Percentiles rank a stretch among this genome's conserved stretches.
These are phyloP conservation scores for Enteromius fasciolatus DNA, from an alignment of 2,797 vertebrate genomes.

Conservation along the genomic window DNA sequence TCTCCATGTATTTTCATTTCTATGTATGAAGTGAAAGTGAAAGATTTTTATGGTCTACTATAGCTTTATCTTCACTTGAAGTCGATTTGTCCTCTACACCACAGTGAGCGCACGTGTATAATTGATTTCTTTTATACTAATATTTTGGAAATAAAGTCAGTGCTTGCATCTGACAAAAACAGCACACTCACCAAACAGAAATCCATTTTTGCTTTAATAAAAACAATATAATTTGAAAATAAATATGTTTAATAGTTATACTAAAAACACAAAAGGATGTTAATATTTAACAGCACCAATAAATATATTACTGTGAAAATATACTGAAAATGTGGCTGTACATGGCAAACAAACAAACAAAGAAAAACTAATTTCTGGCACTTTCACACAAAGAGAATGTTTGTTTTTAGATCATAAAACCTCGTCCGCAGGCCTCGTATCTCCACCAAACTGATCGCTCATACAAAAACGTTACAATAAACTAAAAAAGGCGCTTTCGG, in stretches of 20 bases:
- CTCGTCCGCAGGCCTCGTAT: background rate
- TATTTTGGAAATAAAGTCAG: background rate
- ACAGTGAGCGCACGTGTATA: background rate
- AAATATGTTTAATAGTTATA: slow-evolving; percentile 92
- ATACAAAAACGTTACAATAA: background rate
- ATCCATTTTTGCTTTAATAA: slow-evolving; percentile 82
- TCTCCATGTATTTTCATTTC: background rate
- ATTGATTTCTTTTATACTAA: background rate
- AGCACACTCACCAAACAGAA: slow-evolving; percentile 42
- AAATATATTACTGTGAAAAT: slow-evolving; percentile 84
- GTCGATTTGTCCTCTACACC: background rate
- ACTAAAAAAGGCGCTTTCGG: slow-evolving; percentile 56
- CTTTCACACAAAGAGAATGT: slow-evolving; percentile 72
- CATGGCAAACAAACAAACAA: slow-evolving; percentile 60
- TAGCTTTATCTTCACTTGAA: background rate
- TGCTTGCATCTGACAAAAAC: slow-evolving; percentile 24
- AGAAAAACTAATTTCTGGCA: slow-evolving; percentile 51
- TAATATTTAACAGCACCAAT: slow-evolving; percentile 81
- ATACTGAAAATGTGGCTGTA: slow-evolving; percentile 73
- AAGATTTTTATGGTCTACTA: background rate
- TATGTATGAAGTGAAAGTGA: background rate
- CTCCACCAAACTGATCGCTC: background rate
- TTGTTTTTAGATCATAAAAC: slow-evolving; percentile 50
- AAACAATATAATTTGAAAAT: slow-evolving; percentile 92
- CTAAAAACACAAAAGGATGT: slow-evolving; percentile 85